These are phyloP conservation scores for Odontomyia ornata DNA, from an alignment of 2,888 invertebrate species.

Conservation along the genomic window DNA sequence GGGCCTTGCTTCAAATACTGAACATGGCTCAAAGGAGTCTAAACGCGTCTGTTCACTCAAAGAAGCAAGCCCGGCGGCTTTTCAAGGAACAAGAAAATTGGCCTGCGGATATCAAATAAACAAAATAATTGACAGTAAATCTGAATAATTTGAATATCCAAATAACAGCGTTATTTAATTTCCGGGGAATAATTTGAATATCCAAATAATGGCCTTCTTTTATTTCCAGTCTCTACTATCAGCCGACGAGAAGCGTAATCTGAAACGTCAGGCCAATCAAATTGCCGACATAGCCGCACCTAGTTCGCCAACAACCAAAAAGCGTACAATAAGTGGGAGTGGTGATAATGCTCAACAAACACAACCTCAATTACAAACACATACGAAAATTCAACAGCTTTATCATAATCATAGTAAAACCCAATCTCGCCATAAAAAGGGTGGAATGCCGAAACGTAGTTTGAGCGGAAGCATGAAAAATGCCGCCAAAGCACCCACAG, in stretches of 20 bases:
- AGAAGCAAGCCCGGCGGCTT: too few species aligned
- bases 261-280: constrained; percentile 45
- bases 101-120: too few species aligned
- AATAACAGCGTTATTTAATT: too few species aligned
- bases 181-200: too few species aligned
- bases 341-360: constrained; percentile 40
- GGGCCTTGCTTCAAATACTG: too few species aligned
- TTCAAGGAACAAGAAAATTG: too few species aligned
- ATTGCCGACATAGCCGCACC: neutral
- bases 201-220: too few species aligned
- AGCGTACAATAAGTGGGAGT: constrained; percentile 44
- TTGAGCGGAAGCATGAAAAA: constrained; percentile 48
- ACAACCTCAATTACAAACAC: constrained; percentile 49
- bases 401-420: constrained; percentile 55
- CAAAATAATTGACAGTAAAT: too few species aligned
- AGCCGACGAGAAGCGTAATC: constrained; percentile 43
- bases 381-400: constrained; percentile 55
- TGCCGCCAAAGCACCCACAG: constrained; percentile 48
- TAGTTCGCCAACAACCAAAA: constrained; percentile 36
- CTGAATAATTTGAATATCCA: too few species aligned
- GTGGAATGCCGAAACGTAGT: constrained; percentile 6
- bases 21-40: too few species aligned
- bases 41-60: too few species aligned
- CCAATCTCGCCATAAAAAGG: constrained; percentile 52
- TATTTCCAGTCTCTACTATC: neutral